Percentiles rank a stretch among this genome's conserved stretches.
Conservation (phyloP, 2,113 vertebrate species). For the Galbula dea region DNA sequence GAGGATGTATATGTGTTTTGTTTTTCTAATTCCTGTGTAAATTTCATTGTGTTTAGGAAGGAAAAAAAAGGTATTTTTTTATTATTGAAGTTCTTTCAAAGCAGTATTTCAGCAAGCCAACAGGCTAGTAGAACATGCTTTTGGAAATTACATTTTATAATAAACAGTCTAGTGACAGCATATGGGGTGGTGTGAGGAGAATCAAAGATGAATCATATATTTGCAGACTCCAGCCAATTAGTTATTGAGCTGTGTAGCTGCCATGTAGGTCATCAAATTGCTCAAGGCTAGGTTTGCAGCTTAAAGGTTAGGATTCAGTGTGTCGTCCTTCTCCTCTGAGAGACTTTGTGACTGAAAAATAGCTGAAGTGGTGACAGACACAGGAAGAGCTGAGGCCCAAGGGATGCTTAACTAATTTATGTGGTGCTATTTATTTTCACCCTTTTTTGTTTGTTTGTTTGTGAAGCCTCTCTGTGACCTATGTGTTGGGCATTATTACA, state of each 20-base stretch:
- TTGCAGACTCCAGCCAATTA: conserved; percentile 6
- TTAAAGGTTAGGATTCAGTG: not conserved
- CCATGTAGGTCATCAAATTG: conserved; percentile 46
- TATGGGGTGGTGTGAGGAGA: not conserved
- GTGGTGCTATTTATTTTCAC: not conserved
- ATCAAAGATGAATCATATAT: not conserved
- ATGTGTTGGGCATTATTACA: not conserved
- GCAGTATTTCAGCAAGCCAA: not conserved
- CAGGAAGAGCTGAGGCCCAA: not conserved
- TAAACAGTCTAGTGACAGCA: not conserved
- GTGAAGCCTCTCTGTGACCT: not conserved
- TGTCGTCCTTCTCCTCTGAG: not conserved
- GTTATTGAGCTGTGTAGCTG: not conserved
- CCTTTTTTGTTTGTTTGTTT: not conserved
- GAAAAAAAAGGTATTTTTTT: not conserved
- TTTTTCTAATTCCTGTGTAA: not conserved
- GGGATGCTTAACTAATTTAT: not conserved
- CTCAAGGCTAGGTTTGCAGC: conserved; percentile 37
- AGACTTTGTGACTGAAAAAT: not conserved
- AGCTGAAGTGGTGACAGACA: not conserved
- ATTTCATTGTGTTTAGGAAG: not conserved
- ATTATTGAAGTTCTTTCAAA: not conserved
- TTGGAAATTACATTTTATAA: not conserved
- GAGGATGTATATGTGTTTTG: not conserved
- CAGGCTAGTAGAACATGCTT: not conserved